Percentiles rank a stretch among this genome's conserved stretches.
These are phyloP conservation scores for Diadema setosum DNA, from an alignment of 35 echinoderm and acorn worm species.

Conservation along the genomic window DNA sequence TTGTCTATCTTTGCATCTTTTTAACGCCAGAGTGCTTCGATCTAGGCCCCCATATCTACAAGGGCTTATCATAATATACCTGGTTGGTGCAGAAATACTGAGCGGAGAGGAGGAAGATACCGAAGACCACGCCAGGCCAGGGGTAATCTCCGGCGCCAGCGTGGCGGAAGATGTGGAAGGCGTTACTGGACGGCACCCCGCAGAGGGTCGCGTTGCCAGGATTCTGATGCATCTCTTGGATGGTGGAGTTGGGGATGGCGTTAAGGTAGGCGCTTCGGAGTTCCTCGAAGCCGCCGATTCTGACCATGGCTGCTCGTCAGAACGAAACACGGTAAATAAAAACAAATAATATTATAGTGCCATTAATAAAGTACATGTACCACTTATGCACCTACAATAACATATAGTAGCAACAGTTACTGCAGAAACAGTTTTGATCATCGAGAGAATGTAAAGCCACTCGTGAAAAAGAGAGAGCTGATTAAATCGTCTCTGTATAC, in stretches of 20 bases:
- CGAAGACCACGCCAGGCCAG: conserved; percentile 92
- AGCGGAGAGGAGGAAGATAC: conserved; percentile 82
- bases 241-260: conserved; percentile 70
- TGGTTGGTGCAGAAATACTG: conserved; percentile 96
- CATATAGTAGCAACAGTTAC: no score
- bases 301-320: conserved; percentile 12
- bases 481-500: no score
- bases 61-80: no score
- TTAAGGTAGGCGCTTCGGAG: conserved; percentile 66
- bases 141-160: conserved; percentile 61
- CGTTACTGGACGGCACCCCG: conserved; percentile 64
- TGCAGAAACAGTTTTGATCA: no score
- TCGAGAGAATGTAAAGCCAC: no score
- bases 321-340: not conserved
- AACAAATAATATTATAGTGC: not conserved
- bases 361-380: not conserved
- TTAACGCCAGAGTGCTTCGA: no score
- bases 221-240: not conserved
- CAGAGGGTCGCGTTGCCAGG: conserved; percentile 46
- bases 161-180: conserved; percentile 84
- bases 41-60: no score
- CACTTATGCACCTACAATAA: no score
- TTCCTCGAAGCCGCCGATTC: conserved; percentile 42
- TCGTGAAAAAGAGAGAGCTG: no score
- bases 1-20: no score